phyloP scores from a whole-genome alignment of 2,797 vertebrate species.

The Aulostomus chinensis region DNA sequence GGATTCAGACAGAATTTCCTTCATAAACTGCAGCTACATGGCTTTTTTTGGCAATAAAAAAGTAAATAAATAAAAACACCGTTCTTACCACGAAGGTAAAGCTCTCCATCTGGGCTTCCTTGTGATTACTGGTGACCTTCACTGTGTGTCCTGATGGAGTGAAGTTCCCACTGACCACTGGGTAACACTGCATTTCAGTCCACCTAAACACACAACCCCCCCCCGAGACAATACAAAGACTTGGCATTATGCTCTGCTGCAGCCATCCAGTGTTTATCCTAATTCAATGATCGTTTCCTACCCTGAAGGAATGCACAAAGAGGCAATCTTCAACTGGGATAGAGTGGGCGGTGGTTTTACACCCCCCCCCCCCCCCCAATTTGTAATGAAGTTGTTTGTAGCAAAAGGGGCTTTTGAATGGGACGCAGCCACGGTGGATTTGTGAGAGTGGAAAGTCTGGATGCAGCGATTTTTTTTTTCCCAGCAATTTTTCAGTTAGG shows the following conservation, averaged over 20 bases:
- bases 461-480: conserved; percentile 61
- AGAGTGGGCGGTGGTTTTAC: conserved; percentile 29
- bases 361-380: not conserved
- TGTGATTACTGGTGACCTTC: conserved; percentile 85
- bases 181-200: conserved; percentile 76
- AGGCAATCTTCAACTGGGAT: conserved; percentile 44
- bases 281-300: conserved; percentile 71
- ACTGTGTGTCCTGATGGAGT: conserved; percentile 81
- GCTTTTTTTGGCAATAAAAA: no score
- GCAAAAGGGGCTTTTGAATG: conserved; percentile 48
- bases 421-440: conserved; percentile 37
- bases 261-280: conserved; percentile 59
- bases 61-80: not conserved
- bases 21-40: no score
- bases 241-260: conserved; percentile 51
- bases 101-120: conserved; percentile 73
- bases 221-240: conserved; percentile 58
- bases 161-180: conserved; percentile 68
- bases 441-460: conserved; percentile 49
- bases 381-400: conserved; percentile 52
- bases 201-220: conserved; percentile 80
- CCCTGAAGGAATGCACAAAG: conserved; percentile 63
- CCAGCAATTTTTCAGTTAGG: conserved; percentile 73
- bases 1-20: no score
- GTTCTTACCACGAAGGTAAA: conserved; percentile 93